Evolutionary conservation across 2,797 vertebrate genomes (phyloP).

Genomic region (Vultur gryphus): DNA sequence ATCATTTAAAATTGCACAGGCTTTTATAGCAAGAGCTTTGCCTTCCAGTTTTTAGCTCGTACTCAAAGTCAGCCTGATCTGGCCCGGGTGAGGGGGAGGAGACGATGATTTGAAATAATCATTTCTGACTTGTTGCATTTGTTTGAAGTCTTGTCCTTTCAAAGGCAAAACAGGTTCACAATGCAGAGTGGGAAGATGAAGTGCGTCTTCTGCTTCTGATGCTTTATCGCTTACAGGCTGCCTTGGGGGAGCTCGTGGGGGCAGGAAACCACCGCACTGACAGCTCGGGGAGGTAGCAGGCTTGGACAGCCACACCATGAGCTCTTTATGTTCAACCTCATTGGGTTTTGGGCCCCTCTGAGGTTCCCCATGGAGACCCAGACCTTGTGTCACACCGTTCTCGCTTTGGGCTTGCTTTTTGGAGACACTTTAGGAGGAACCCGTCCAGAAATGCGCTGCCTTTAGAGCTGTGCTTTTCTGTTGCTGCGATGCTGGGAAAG

Average conservation of each 20-base stretch:
- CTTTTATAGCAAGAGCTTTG: neutral
- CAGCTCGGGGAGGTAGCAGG: neutral
- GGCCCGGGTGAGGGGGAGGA: neutral
- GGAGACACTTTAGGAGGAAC: neutral
- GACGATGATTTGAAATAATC: neutral
- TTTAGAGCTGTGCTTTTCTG: neutral
- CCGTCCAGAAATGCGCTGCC: neutral
- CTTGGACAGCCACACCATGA: neutral
- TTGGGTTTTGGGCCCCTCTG: neutral
- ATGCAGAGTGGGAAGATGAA: neutral
- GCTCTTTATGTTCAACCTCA: accelerated
- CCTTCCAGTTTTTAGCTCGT: neutral
- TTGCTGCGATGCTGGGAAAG: neutral
- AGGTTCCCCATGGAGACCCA: neutral
- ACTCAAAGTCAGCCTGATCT: neutral
- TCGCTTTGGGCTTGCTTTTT: neutral
- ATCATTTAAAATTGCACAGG: neutral
- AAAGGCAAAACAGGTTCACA: neutral
- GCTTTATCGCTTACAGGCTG: neutral
- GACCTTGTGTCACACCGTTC: neutral
- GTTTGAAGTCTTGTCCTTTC: neutral
- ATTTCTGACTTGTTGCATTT: neutral
- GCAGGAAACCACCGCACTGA: neutral
- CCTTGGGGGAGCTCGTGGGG: neutral
- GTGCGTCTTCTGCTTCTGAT: neutral